phyloP scores from a whole-genome alignment of 30 jellyfish, hydroid and myxozoan species.

The Euphysa ruthae region DNA sequence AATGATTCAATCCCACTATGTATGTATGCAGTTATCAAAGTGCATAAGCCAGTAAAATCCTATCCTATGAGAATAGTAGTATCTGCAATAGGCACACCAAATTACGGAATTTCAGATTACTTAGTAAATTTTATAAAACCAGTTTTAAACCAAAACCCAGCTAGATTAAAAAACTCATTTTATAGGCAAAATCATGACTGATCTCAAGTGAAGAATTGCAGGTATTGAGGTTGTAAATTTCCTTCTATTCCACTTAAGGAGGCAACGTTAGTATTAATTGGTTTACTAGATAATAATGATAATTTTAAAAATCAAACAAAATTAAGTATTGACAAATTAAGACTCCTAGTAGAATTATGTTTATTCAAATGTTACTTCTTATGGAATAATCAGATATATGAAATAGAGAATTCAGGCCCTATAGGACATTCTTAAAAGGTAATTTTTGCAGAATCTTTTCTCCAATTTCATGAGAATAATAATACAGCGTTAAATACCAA shows the following conservation, averaged over 20 bases:
- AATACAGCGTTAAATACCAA: no score
- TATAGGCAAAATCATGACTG: background rate
- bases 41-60: no score
- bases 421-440: background rate
- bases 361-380: background rate
- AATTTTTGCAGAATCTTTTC: background rate
- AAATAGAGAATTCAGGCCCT: conserved; percentile 2
- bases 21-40: no score
- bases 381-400: background rate
- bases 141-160: background rate
- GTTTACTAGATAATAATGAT: background rate
- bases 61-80: no score
- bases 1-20: no score
- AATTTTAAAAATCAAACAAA: background rate
- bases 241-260: background rate
- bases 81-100: no score
- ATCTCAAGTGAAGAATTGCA: background rate
- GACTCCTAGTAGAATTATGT: background rate
- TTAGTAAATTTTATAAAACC: no score
- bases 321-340: background rate
- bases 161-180: background rate
- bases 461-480: background rate
- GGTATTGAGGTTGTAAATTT: background rate
- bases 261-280: background rate
- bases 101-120: no score